phyloP scores from a whole-genome alignment of 2,797 vertebrate species.

The Rhinichthys osculus region DNA sequence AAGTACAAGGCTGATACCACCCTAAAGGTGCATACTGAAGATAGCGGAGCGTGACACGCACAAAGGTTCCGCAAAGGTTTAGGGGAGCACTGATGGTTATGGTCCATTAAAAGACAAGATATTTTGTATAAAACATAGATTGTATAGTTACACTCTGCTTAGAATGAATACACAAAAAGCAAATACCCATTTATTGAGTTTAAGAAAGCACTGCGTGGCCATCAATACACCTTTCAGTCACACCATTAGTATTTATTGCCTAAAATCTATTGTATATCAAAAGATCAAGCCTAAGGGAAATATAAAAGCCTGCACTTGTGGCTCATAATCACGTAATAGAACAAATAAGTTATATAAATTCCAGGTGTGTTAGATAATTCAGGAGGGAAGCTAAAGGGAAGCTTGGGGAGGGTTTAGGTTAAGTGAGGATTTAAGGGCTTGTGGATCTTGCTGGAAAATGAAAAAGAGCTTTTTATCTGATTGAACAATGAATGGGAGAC shows the following conservation, averaged over 20 bases:
- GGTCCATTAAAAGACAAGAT: neutral
- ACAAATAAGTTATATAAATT: slow-evolving; percentile 33
- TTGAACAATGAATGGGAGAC: neutral
- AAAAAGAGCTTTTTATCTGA: slow-evolving; percentile 3
- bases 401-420: slow-evolving; percentile 3
- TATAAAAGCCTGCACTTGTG: slow-evolving; percentile 5
- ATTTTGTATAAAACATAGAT: neutral
- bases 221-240: neutral
- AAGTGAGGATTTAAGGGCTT: slow-evolving; percentile 19
- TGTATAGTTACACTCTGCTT: neutral
- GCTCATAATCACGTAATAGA: neutral
- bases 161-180: neutral
- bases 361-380: slow-evolving; percentile 22
- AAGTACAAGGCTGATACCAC: slow-evolving; percentile 68
- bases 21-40: slow-evolving; percentile 74
- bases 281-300: slow-evolving; percentile 7
- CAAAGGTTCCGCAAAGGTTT: slow-evolving; percentile 10
- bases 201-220: neutral
- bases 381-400: slow-evolving; percentile 15
- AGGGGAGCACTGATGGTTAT: slow-evolving; percentile 26
- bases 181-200: neutral
- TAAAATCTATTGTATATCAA: neutral
- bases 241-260: neutral
- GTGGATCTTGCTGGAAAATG: slow-evolving; percentile 12
- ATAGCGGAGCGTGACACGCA: slow-evolving; percentile 62